Percentiles rank a stretch among this genome's conserved stretches.
These are phyloP conservation scores for Gastracanthus pulcherrimus DNA, from an alignment of 2,888 invertebrate species.

Conservation along the genomic window DNA sequence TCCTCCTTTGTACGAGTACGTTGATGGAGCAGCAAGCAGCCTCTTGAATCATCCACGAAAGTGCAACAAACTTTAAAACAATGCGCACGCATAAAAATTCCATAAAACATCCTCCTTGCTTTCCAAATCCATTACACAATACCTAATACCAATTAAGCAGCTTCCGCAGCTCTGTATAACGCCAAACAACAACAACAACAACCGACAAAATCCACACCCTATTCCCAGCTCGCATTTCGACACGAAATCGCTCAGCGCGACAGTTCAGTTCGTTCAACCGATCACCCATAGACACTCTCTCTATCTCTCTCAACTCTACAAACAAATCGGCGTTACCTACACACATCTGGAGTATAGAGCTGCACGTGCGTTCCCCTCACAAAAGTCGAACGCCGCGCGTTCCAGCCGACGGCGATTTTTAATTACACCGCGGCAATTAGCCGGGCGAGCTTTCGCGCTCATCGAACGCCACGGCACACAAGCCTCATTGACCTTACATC, in stretches of 20 bases:
- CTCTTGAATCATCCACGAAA: too few relatives aligned
- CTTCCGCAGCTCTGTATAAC: background rate
- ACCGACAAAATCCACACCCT: background rate
- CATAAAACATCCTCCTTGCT: background rate
- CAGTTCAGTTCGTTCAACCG: background rate
- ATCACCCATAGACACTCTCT: background rate
- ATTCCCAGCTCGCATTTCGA: background rate
- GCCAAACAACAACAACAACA: background rate
- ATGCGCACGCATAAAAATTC: background rate
- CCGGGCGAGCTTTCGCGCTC: background rate
- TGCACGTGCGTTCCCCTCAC: background rate
- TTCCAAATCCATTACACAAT: background rate
- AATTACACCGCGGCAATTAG: slow-evolving; percentile 34
- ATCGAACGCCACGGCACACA: background rate
- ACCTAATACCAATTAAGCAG: too few relatives aligned
- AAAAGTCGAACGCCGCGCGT: background rate
- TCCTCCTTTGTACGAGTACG: too few relatives aligned
- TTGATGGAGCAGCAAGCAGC: too few relatives aligned
- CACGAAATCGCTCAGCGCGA: background rate
- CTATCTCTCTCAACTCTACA: background rate
- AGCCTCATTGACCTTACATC: background rate
- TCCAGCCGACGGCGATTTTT: slow-evolving; percentile 4
- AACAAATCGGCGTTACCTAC: too few relatives aligned
- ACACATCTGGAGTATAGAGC: too few relatives aligned
- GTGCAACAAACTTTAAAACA: background rate